Base-by-base conservation (phyloP, 30 jellyfish, hydroid and myxozoan genomes). In the Hydractinia echinata region DNA sequence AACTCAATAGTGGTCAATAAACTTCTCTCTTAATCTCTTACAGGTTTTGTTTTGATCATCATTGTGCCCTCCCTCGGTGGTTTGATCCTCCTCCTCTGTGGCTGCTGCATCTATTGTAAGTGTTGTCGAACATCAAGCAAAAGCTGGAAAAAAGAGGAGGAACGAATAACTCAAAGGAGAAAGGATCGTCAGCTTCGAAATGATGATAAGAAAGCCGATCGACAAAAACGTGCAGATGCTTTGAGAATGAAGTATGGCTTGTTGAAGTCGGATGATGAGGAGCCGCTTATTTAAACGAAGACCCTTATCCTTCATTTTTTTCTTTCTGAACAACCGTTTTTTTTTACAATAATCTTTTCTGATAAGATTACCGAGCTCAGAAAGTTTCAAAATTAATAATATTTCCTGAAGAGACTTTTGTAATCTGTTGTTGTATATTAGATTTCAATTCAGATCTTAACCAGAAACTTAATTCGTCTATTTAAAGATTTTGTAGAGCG, bases 21-120 rank as follows among this genome's bases (percentile, higher is more conserved):
- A 30, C 2, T 2, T 30, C 2, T 30, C 44, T 30, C 44, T 30
- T 30, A 30, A 30, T 30, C 44, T 30, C 44, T 84, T 76, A 16
- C 71, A 94, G 99, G 99, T 16, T 87, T 85, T 68, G 85, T 88
- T 14, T 72, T 94, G 86, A 88, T 94, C 30, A 94, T 94, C 71
- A 95, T 94, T 55, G 89, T 94, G 5, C 99, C 99, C 2, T 53
- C 82, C 6, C 88, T 94, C 50, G 97, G 87, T 5, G 96, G 81
- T 15, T 83, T 94, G 62, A 84, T 94, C 68, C 92, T 94, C 50
- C 83, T 94, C 83, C 64, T 94, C 4, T 94, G 96, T 94, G 99
- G 99, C 21, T 94, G 99, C 79, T 94, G 95, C 77, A 94, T 94
- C 20, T 94, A 94, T 77, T 94, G 99, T 83, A 87, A 94, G 70